A percentile compares a stretch with the other conserved stretches of the same genome.
phyloP scores from a whole-genome alignment of 1,140 invertebrate genomes.

The Phthorimaea operculella region DNA sequence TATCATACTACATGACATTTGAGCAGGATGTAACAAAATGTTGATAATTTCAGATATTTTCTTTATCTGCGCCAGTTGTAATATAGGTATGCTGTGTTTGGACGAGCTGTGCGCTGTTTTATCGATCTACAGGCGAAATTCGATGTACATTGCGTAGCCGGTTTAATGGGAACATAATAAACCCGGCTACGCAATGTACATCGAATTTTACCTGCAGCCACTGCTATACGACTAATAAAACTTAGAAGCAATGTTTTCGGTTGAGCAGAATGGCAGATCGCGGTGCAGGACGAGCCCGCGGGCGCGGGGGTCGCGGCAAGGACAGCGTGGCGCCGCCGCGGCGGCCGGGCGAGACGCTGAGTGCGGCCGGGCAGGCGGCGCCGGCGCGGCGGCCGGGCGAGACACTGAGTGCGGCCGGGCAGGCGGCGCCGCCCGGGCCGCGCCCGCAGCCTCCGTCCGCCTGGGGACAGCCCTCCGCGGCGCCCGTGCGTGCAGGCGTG shows the following conservation, averaged over 20 bases:
- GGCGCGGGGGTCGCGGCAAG: constrained; percentile 35
- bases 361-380: constrained; percentile 12
- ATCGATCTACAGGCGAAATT: too few species aligned
- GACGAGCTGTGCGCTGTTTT: too few species aligned
- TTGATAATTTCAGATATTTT: too few species aligned
- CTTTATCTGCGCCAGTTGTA: too few species aligned
- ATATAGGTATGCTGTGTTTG: too few species aligned
- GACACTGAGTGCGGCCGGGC: background rate
- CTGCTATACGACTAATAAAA: too few species aligned
- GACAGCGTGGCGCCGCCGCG: constrained; percentile 23
- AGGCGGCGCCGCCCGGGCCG: constrained; percentile 22
- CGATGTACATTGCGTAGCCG: too few species aligned
- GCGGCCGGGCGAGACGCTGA: constrained; percentile 33
- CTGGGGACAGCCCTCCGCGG: constrained; percentile 39
- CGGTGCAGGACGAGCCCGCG: constrained; percentile 35
- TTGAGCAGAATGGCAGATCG: constrained; percentile 33
- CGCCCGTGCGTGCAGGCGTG: constrained; percentile 39
- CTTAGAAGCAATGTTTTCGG: background rate
- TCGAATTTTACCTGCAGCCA: too few species aligned
- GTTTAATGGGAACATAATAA: too few species aligned
- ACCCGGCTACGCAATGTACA: too few species aligned
- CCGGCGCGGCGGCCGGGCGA: constrained; percentile 8
- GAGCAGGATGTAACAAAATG: too few species aligned
- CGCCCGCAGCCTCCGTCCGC: constrained; percentile 46
- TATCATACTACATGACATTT: too few species aligned